Percentiles rank a stretch among this genome's conserved stretches.
Evolutionary conservation across 2,888 invertebrate genomes (phyloP).

Genomic region (Hypena proboscidalis): DNA sequence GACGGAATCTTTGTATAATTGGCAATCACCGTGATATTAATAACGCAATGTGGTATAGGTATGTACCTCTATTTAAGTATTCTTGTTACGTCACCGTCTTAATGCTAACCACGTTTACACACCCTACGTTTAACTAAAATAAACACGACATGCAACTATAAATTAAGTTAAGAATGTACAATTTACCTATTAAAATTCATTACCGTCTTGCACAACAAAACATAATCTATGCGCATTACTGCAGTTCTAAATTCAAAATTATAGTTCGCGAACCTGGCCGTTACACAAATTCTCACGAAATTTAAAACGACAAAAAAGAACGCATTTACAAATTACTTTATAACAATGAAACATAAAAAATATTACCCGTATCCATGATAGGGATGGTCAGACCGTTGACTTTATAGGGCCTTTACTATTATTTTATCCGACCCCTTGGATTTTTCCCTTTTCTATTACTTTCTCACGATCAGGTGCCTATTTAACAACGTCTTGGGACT

Average conservation of each 20-base stretch:
- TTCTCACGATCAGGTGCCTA: conserved; percentile 76
- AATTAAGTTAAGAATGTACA: background rate
- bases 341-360: conserved; percentile 33
- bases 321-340: conserved; percentile 51
- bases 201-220: background rate
- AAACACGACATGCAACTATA: background rate
- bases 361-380: conserved; percentile 28
- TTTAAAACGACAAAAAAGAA: conserved; percentile 26
- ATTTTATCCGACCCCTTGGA: conserved; percentile 39
- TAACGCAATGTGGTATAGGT: too few relatives aligned
- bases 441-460: conserved; percentile 46
- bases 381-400: conserved; percentile 29
- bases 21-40: too few relatives aligned
- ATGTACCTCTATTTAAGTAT: too few relatives aligned
- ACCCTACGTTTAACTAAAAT: too few relatives aligned
- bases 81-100: too few relatives aligned
- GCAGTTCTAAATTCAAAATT: conserved; percentile 15
- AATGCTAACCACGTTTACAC: too few relatives aligned
- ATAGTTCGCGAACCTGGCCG: conserved; percentile 31
- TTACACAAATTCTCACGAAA: conserved; percentile 49
- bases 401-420: conserved; percentile 46
- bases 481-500: conserved; percentile 55
- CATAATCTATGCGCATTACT: conserved; percentile 4
- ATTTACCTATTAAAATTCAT: too few relatives aligned
- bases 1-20: too few relatives aligned